A percentile compares a stretch with the other conserved stretches of the same genome.
phyloP scores from a whole-genome alignment of 2,113 vertebrate species.

The Gobius niger region DNA sequence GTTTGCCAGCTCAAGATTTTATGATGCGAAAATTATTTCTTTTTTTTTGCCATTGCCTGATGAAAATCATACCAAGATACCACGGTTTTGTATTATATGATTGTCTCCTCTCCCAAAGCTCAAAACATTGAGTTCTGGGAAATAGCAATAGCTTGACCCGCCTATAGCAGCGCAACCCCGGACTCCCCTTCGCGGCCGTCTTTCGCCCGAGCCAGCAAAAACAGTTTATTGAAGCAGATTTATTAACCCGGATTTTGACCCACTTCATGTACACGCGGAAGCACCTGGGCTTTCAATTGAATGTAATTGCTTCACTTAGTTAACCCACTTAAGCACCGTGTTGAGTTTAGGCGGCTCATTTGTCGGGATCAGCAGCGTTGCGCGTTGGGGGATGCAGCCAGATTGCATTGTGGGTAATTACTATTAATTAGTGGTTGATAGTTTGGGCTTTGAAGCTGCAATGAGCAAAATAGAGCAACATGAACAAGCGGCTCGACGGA shows the following conservation, averaged over 20 bases:
- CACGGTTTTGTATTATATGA: no score
- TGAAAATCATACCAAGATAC: no score
- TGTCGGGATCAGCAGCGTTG: constrained; percentile 65
- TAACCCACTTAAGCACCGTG: constrained; percentile 66
- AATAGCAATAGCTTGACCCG: neutral
- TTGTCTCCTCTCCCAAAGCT: no score
- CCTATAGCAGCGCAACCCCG: neutral
- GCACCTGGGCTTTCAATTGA: constrained; percentile 73
- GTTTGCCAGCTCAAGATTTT: neutral
- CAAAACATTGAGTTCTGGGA: no score
- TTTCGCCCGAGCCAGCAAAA: constrained; percentile 28
- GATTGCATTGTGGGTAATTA: constrained; percentile 68
- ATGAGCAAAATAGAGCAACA: constrained; percentile 30
- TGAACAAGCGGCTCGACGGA: constrained; percentile 14
- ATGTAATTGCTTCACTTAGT: constrained; percentile 76
- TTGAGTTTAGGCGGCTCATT: constrained; percentile 63
- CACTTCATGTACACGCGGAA: constrained; percentile 57
- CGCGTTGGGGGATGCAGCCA: constrained; percentile 48
- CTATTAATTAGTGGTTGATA: constrained; percentile 71
- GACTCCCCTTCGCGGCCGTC: neutral
- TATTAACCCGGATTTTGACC: constrained; percentile 61
- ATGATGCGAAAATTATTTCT: no score
- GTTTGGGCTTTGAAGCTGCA: constrained; percentile 47
- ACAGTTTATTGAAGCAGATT: constrained; percentile 37
- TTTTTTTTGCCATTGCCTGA: no score